These are phyloP conservation scores for Neotoma lepida DNA, from an alignment of 2,113 vertebrate species.

Conservation along the genomic window DNA sequence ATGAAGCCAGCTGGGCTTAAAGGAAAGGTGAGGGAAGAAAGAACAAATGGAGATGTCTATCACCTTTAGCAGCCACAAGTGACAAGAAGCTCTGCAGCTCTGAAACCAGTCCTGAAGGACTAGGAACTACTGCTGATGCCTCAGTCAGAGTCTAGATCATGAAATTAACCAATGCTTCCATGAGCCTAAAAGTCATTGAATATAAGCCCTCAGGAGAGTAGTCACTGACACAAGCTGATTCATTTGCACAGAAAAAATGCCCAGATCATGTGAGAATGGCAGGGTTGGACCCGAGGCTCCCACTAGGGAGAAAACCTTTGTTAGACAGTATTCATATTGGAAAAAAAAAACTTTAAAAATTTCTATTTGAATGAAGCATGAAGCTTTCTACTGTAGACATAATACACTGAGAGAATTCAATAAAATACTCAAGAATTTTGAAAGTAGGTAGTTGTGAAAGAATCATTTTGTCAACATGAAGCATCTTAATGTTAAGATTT, in stretches of 20 bases:
- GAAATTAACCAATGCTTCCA: neutral
- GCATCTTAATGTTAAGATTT: conserved; percentile 47
- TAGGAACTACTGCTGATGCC: neutral
- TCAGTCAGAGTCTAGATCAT: neutral
- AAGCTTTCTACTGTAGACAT: neutral
- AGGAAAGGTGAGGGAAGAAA: neutral
- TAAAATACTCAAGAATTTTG: conserved; percentile 49
- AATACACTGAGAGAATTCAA: conserved; percentile 8
- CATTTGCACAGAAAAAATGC: conserved; percentile 20
- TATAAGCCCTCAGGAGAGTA: neutral
- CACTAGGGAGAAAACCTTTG: neutral
- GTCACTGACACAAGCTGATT: neutral
- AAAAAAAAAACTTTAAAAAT: neutral
- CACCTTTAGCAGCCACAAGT: neutral
- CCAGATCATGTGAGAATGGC: conserved; percentile 3
- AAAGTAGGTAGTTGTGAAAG: conserved; percentile 31
- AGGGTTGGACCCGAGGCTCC: neutral
- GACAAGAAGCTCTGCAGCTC: neutral
- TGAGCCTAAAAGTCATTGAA: neutral
- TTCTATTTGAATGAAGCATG: neutral
- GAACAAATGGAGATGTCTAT: neutral
- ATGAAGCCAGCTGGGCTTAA: neutral
- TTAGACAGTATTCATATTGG: conserved; percentile 32
- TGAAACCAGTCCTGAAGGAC: neutral
- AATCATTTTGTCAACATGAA: conserved; percentile 55